Evolutionary conservation across 2,888 invertebrate genomes (phyloP).

Genomic region (Lacanobia oleracea): DNA sequence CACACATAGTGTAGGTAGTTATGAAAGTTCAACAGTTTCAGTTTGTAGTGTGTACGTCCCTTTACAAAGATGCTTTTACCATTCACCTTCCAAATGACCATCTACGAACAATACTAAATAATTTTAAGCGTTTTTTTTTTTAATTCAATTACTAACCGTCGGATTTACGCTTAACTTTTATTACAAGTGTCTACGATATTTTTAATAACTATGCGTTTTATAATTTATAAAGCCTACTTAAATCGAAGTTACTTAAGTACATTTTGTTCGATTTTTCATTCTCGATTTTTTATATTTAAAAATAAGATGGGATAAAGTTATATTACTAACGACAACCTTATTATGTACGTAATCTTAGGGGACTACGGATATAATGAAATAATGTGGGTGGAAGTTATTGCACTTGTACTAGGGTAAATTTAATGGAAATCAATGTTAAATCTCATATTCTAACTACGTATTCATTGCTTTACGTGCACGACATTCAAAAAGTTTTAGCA

Average conservation of each 20-base stretch:
- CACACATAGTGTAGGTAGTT: constrained; percentile 77
- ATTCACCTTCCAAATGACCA: constrained; percentile 68
- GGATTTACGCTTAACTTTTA: constrained; percentile 83
- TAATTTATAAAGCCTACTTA: constrained; percentile 91
- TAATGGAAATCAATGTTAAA: constrained; percentile 64
- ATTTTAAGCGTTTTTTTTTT: constrained; percentile 86
- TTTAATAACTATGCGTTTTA: constrained; percentile 86
- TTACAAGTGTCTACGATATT: constrained; percentile 86
- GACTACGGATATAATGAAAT: constrained; percentile 77
- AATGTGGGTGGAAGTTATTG: constrained; percentile 75
- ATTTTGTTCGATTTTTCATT: constrained; percentile 88
- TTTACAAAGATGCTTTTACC: constrained; percentile 63
- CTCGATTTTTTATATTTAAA: constrained; percentile 81
- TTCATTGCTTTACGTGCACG: constrained; percentile 52
- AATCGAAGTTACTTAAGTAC: constrained; percentile 89
- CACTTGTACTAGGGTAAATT: constrained; percentile 73
- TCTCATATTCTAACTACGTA: constrained; percentile 54
- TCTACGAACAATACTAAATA: constrained; percentile 83
- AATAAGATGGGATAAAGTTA: constrained; percentile 84
- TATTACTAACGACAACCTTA: constrained; percentile 88
- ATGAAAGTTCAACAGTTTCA: constrained; percentile 47
- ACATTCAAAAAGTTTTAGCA: constrained; percentile 46
- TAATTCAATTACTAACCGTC: constrained; percentile 85
- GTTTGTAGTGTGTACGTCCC: constrained; percentile 76
- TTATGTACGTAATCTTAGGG: constrained; percentile 80